Evolutionary conservation across 2,888 invertebrate genomes (phyloP), one percentile per base, ranked within the genome.

Genomic region (Acanthococcus lagerstroemiae): DNA sequence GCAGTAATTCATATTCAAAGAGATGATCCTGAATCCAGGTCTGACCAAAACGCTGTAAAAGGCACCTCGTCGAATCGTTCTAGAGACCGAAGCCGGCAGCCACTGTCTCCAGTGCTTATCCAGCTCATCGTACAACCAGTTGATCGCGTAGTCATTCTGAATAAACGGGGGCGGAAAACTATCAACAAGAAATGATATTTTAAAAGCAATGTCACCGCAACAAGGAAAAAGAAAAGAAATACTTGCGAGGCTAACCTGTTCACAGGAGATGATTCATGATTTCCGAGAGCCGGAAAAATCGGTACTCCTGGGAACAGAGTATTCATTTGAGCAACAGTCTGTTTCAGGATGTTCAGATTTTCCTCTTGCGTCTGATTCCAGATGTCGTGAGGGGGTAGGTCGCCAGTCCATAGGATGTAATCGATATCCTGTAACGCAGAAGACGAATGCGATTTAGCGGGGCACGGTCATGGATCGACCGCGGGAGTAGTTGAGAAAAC

Each of bases 1-100:
- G 77, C 95, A 95, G 77, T 91, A 94, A 78, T 95, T 95, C 87
- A 91, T 94, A 75, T 95, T 95, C n/a, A 95, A 80, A 0, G 95
- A 95, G 70, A 95, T 87, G 65, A 95, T 84, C 67, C 94, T 82
- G 76, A 95, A 90, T 19, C 93, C 93, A 0, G 92, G 91, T 44
- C 90, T 83, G 6, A 95, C 88, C 55, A 92, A 81, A 1, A 92
- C 90, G 3, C 94, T 91, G 77, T 95, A 97, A 78, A 90, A 93
- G 37, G 91, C 92, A 0, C 92, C 92, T 54, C 90, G 82, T 2
- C 90, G 82, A 1, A 94, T 86, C 0, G 93, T 93, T 71, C 87
- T 86, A 3, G 89, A 89, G 0, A 91, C 90, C 15, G 90, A 88
- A 3, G 86, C 84, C 0, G 94, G 92, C 66, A 97, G 78, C 95